Base-by-base conservation (phyloP, 64 coral and sea anemone species). In the Dendrophyllia cribrosa region DNA sequence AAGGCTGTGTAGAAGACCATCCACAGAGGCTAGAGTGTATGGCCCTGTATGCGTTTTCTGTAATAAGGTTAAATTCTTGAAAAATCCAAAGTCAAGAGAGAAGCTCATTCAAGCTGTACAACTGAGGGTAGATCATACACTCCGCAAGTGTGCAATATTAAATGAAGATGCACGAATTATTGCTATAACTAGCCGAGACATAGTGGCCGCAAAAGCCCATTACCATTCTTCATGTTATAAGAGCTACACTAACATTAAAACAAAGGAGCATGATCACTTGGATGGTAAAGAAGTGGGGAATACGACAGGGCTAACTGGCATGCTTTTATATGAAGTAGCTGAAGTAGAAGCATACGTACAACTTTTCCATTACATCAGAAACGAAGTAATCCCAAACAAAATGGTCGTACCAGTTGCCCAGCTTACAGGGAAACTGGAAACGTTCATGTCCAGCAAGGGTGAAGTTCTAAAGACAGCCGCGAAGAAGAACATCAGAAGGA, bases 391-490 rank as follows among this genome's bases (percentile, higher is more conserved):
- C 82, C 47, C 61, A 70, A 59, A 82, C 69, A 77, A 61, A n/a
- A 49, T 76, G 77, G 77, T 90, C 77, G 77, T 90, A 53, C 63
- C 88, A 64, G 88, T 90, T 90, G 88, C 76, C 47, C 59, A 90
- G 69, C 88, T 81, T 90, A 90, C 88, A 17, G 43, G 70, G 77
- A 90, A 43, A 66, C 88, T 90, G 88, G 88, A 90, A 77, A 77
- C 59, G 51, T 90, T 80, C 69, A 90, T 89, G 77, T 80, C 76
- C 63, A 90, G 60, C 88, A 90, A 90, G 77, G 61, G 88, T 79
- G 88, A 90, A 51, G 77, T 74, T 70, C 64, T 82, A n/a, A 64
- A 69, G 66, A 66, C 62, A 69, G 63, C 88, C 65, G 15, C 75
- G 66, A 90, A 81, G 71, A 88, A 88, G 69, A 90, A 90, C 76